Base-by-base conservation (phyloP, 2,888 invertebrate genomes). In the Nomada ferruginata region DNA sequence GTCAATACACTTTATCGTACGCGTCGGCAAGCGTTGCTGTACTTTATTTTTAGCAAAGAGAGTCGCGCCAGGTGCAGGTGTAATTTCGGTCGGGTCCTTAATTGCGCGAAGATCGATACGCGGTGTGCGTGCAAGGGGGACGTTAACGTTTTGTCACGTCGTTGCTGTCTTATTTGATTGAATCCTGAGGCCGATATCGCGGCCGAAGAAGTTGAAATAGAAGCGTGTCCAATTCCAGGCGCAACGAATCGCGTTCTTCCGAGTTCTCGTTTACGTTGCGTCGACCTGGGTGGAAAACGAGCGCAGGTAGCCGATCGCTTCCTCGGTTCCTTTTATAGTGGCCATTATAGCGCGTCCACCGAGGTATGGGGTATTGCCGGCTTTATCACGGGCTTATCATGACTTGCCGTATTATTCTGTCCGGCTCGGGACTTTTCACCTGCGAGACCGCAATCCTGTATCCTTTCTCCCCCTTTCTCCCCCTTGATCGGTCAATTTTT, bases 321-420 rank as follows among this genome's bases (percentile, higher is more conserved):
- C 65, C 60, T 29, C 18, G 57, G 44, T 26, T 18, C 72, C 83
- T 80, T 82, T 85, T 84, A 81, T 78, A 76, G 82, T 5, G 73
- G 75, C 59, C 77, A 70, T 78, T 87, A 82, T 82, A 86, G 68
- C 76, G 75, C 79, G 79, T 83, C 79, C 66, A 59, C 36, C 44
- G 79, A 72, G 79, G 80, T 71, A 76, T 73, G 76, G 76, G 64
- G 60, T 36, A 36, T 7, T 36, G 5, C 36, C 36, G 36, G 36
- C 36, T 87, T 83, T 81, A 87, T 87, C 79, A 83, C 82, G 84
- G 36, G 36, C 7, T 36, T 87, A 83, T 86, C 87, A 76, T 87
- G 87, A 87, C 88, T 87, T 47, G 84, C 77, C 84, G 50, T 69
- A 77, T 74, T 80, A 87, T 77, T 29, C 73, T 44, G 61, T 68